Base-by-base conservation (phyloP, 2,113 vertebrate genomes). In the Eubucco bourcierii region DNA sequence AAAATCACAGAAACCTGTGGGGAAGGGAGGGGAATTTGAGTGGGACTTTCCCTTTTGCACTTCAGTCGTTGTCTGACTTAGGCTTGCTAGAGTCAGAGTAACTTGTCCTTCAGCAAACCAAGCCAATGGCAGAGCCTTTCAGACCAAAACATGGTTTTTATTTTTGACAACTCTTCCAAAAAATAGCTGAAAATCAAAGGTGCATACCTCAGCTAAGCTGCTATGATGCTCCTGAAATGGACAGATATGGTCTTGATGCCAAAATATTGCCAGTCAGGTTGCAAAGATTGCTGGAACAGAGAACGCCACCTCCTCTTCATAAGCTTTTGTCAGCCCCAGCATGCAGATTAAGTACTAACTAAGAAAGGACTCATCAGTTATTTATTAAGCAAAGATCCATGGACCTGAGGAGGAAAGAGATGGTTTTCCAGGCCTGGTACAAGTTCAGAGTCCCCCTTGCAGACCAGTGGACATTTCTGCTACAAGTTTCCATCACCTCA, bases 31-130 rank as follows among this genome's bases (percentile, higher is more conserved):
- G 96, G 94, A 97, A 94, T 89, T 97, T 90, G 91, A 87, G 44
- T 88, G 95, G 97, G 97, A 79, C 79, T 97, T 97, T 80, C 96
- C 96, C 96, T 94, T 60, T n/a, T 78, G 92, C 61, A 24, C 65
- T 72, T 59, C 5, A 39, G 92, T 92, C 31, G 27, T 77, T 53
- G 10, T 90, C 93, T 92, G 74, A 95, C 90, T 84, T 61, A 39
- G 87, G 63, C 59, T 90, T 21, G 15, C 64, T 77, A 82, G 66
- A 94, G 75, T 21, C 46, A 76, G 53, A 37, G 44, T 33, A 74
- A 64, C 73, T 95, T 87, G 70, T 87, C 33, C 47, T 91, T 90
- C 77, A 90, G 90, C 82, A 76, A 90, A 64, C 18, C 37, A 10
- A 63, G 68, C 34, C 58, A 75, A 47, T 8, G 39, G 29, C 84